Conservation (phyloP, 2,888 invertebrate genomes). For the Hirtodrosophila duncani region DNA sequence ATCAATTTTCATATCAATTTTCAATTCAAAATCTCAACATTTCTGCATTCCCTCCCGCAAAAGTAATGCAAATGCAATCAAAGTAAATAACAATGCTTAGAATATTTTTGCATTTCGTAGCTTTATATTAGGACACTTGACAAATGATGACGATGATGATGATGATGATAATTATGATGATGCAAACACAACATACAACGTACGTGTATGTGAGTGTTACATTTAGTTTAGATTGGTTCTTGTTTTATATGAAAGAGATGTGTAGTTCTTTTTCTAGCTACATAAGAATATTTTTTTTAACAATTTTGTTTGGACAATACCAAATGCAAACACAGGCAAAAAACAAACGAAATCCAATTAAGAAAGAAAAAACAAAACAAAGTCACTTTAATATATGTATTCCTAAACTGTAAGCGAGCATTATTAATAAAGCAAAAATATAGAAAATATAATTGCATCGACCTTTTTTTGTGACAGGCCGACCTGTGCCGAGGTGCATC, state of each 20-base stretch:
- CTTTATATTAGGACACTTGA: no score
- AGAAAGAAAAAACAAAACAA: constrained; percentile 32
- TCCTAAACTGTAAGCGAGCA: constrained; percentile 26
- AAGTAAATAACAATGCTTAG: constrained; percentile 47
- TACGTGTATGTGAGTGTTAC: no score
- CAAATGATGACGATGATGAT: no score
- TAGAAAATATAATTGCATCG: constrained; percentile 12
- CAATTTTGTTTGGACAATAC: not conserved
- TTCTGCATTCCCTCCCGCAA: no score
- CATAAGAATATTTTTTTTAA: not conserved
- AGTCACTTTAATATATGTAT: constrained; percentile 58
- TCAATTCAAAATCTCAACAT: no score
- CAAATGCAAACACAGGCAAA: not conserved
- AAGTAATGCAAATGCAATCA: no score
- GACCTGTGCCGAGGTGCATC: no score
- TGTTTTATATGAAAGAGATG: no score
- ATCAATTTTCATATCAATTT: no score
- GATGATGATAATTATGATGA: no score
- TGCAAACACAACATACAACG: no score
- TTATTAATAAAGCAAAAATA: constrained; percentile 9
- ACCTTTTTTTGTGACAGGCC: not conserved
- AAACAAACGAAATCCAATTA: constrained; percentile 7
- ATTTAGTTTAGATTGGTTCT: no score
- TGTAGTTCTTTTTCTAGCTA: not conserved
- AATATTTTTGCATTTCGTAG: constrained; percentile 63